Evolutionary conservation across 1,140 invertebrate species (phyloP).

Genomic region (Diabrotica undecimpunctata): DNA sequence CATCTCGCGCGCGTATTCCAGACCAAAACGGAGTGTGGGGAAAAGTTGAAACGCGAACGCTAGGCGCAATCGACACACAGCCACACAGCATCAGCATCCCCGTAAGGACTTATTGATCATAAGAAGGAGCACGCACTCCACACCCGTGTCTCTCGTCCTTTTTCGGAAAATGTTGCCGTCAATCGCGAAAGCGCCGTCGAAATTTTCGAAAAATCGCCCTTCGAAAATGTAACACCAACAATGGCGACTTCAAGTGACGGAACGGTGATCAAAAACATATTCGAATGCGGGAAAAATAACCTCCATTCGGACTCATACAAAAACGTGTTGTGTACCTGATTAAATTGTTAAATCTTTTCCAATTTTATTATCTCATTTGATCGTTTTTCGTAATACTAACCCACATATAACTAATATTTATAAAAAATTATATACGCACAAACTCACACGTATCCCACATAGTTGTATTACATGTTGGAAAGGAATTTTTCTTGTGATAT

Average conservation of each 20-base stretch:
- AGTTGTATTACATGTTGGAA: too few species aligned
- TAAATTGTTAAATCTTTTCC: not conserved
- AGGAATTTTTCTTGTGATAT: conserved; percentile 5
- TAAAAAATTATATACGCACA: conserved; percentile 32
- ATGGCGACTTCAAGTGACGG: conserved; percentile 38
- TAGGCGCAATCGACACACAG: not conserved
- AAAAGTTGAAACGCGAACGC: not conserved
- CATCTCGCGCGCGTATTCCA: not conserved
- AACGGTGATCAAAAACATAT: conserved; percentile 35
- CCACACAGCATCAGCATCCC: conserved; percentile 16
- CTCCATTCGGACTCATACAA: conserved; percentile 34
- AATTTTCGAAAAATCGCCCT: conserved; percentile 1
- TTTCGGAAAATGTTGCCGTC: conserved; percentile 24
- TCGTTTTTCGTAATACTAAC: conserved; percentile 16
- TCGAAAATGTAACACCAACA: conserved; percentile 13
- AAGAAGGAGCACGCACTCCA: conserved; percentile 32
- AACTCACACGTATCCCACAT: conserved; percentile 33
- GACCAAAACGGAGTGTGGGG: not conserved
- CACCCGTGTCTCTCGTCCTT: conserved; percentile 28
- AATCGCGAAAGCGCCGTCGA: not conserved
- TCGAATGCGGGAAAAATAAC: conserved; percentile 40
- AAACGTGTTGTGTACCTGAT: conserved; percentile 17
- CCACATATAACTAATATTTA: not conserved
- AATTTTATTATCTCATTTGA: not conserved
- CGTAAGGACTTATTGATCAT: conserved; percentile 40